These are phyloP conservation scores for Chalcosyrphus nemorum DNA, from an alignment of 2,888 invertebrate genomes.

Conservation along the genomic window DNA sequence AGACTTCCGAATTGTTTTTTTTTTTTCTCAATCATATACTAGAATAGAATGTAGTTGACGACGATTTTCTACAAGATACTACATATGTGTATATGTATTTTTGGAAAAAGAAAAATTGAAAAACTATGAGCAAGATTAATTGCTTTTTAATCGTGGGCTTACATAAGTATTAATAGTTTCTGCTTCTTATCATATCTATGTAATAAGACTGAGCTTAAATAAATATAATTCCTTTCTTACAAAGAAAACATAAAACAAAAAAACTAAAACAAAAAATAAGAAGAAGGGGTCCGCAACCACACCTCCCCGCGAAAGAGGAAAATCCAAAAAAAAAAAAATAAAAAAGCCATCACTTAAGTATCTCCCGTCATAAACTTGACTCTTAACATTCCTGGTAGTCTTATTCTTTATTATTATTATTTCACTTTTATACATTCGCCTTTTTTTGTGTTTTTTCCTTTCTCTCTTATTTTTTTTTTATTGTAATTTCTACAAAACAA, in stretches of 20 bases:
- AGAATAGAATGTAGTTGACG: neutral
- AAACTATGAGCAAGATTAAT: slow-evolving; percentile 9
- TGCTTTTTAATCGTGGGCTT: neutral
- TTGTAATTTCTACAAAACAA: slow-evolving; percentile 48
- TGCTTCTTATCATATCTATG: neutral
- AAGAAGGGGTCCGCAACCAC: slow-evolving; percentile 1
- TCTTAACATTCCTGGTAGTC: slow-evolving; percentile 50
- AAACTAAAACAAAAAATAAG: neutral
- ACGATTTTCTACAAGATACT: no score
- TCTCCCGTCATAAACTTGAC: slow-evolving; percentile 50
- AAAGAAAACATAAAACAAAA: neutral
- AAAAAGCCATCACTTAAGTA: slow-evolving; percentile 49
- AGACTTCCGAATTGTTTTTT: slow-evolving; percentile 19
- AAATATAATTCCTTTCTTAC: slow-evolving; percentile 1
- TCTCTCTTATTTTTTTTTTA: slow-evolving; percentile 16
- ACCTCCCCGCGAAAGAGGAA: slow-evolving; percentile 17
- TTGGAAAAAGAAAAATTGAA: neutral
- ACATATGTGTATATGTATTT: no score
- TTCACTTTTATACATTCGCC: slow-evolving; percentile 22
- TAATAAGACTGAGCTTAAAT: neutral
- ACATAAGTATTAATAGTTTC: neutral
- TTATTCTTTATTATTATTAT: slow-evolving; percentile 51
- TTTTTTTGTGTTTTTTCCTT: neutral
- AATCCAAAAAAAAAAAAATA: slow-evolving; percentile 43
- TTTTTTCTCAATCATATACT: neutral